These are phyloP conservation scores for Heterotis niloticus DNA, from an alignment of 2,113 vertebrate genomes.

Conservation along the genomic window DNA sequence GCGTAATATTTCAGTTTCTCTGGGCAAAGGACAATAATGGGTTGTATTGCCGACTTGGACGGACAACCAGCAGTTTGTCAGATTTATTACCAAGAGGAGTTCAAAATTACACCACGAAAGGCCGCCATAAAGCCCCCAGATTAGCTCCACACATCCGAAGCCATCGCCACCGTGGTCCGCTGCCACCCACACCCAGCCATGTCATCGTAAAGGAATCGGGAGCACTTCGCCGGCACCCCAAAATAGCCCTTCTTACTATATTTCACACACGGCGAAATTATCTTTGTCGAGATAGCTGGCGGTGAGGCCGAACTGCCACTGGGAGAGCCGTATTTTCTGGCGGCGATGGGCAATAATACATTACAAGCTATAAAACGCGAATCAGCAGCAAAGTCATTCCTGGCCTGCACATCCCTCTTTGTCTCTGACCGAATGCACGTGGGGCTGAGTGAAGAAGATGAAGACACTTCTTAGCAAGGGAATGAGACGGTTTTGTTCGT, in stretches of 20 bases:
- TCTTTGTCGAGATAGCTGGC: neutral
- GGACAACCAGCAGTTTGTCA: neutral
- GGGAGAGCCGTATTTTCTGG: neutral
- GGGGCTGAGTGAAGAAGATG: neutral
- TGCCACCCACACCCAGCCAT: neutral
- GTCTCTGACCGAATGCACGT: neutral
- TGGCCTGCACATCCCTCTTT: neutral
- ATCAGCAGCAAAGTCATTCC: neutral
- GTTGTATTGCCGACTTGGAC: neutral
- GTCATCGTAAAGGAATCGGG: neutral
- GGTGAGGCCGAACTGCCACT: too few species aligned
- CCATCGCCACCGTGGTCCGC: neutral
- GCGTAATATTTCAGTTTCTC: slow-evolving; percentile 18
- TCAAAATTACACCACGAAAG: slow-evolving; percentile 24
- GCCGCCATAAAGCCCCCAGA: slow-evolving; percentile 14
- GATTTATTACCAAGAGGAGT: slow-evolving; percentile 18
- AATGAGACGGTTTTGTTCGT: neutral
- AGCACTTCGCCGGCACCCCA: neutral
- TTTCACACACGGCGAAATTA: neutral
- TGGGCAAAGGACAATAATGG: neutral
- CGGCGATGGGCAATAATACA: neutral
- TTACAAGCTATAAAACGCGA: neutral
- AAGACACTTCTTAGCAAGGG: neutral
- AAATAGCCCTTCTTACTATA: neutral
- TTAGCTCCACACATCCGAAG: neutral